Percentiles rank a stretch among this genome's conserved stretches.
Evolutionary conservation across 1,140 invertebrate genomes (phyloP).

Genomic region (Drosophila santomea): DNA sequence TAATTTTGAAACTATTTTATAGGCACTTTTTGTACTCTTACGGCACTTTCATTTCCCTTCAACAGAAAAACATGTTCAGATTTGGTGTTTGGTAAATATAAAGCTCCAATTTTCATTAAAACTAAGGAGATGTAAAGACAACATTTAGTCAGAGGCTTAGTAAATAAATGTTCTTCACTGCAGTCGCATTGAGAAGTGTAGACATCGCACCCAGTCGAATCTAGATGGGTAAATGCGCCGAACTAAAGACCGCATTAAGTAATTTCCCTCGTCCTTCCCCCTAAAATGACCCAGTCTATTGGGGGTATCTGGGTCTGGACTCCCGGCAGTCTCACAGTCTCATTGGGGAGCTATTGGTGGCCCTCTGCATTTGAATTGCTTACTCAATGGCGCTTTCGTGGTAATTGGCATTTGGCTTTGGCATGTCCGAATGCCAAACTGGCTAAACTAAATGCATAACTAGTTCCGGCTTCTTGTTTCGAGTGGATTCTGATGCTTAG

Average conservation of each 20-base stretch:
- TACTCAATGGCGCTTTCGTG: constrained; percentile 63
- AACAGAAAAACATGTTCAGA: no score
- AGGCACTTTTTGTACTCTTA: no score
- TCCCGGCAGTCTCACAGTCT: constrained; percentile 2
- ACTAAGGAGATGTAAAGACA: no score
- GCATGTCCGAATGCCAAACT: constrained; percentile 42
- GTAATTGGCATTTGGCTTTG: constrained; percentile 69
- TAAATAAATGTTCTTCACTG: background rate
- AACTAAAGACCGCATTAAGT: constrained; percentile 64
- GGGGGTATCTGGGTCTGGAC: constrained; percentile 21
- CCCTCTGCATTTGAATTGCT: constrained; percentile 58
- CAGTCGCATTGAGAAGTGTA: constrained; percentile 33
- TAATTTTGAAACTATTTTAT: background rate
- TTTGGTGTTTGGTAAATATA: no score
- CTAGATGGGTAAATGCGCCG: constrained; percentile 58
- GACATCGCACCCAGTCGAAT: constrained; percentile 38
- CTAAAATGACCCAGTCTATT: constrained; percentile 8
- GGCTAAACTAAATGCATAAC: constrained; percentile 50
- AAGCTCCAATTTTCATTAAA: no score
- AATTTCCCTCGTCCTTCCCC: constrained; percentile 51
- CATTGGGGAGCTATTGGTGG: constrained; percentile 10
- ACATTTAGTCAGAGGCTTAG: no score
- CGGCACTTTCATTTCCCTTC: no score
- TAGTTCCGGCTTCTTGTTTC: constrained; percentile 18
- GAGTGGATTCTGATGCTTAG: constrained; percentile 31